phyloP scores from a whole-genome alignment of 1,140 invertebrate genomes.

The Lysiphlebus fabarum region DNA sequence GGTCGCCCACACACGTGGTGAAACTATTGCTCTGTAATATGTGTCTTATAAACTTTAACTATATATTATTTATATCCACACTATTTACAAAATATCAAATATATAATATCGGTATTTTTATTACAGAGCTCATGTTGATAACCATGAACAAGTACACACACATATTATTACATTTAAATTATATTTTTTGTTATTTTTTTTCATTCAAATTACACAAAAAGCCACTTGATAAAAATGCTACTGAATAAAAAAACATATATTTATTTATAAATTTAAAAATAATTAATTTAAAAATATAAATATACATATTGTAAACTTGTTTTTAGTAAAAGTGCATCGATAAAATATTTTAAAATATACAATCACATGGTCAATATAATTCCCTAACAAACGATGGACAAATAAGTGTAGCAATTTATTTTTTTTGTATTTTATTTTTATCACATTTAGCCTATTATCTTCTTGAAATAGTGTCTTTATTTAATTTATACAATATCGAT shows the following conservation, averaged over 20 bases:
- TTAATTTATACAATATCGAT: too few species aligned
- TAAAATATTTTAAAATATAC: conserved; percentile 26
- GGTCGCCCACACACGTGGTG: conserved; percentile 25
- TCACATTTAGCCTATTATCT: conserved; percentile 9
- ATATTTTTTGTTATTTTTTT: conserved; percentile 6
- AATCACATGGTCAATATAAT: conserved; percentile 19
- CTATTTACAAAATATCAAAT: too few species aligned
- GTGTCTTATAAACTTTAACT: too few species aligned
- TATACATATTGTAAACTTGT: background rate
- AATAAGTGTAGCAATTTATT: conserved; percentile 15
- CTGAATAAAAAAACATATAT: background rate
- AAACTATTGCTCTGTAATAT: background rate
- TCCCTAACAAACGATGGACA: conserved; percentile 10
- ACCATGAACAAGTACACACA: too few species aligned
- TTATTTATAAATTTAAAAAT: background rate
- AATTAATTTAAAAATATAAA: too few species aligned
- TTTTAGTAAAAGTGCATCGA: conserved; percentile 15
- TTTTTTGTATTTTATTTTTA: conserved; percentile 10
- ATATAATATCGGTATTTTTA: too few species aligned
- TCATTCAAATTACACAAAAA: background rate
- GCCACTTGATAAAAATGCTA: background rate
- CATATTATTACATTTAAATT: background rate
- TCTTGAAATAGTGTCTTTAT: background rate
- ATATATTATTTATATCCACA: too few species aligned
- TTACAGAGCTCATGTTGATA: too few species aligned